phyloP scores from a whole-genome alignment of 1,140 invertebrate genomes.

The Aporrectodea caliginosa region DNA sequence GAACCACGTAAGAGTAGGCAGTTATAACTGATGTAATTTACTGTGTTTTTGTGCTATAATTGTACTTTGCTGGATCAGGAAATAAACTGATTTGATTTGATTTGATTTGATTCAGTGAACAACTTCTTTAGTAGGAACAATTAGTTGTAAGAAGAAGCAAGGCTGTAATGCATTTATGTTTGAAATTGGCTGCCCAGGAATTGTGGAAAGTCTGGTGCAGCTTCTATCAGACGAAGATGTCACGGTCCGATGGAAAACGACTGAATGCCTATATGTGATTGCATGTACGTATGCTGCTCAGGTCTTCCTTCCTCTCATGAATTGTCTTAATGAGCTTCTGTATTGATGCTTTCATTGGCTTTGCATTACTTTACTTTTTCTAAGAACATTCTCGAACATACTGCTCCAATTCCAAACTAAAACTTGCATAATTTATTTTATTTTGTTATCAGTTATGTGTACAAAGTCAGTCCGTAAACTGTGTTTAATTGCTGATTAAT shows the following conservation, averaged over 20 bases:
- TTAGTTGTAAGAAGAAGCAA: too few species aligned
- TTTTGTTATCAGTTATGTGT: background rate
- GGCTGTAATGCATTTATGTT: background rate
- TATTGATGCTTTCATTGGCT: background rate
- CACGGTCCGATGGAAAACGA: background rate
- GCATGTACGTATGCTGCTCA: background rate
- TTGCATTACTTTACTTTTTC: too few species aligned
- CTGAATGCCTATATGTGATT: background rate
- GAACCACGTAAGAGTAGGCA: too few species aligned
- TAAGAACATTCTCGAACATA: background rate
- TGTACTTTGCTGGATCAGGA: background rate
- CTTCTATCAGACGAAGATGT: background rate
- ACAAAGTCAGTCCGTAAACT: too few species aligned
- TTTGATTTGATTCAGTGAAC: background rate
- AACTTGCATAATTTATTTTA: background rate
- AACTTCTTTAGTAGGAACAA: background rate
- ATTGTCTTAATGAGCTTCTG: background rate
- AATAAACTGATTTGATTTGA: background rate
- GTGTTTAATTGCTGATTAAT: too few species aligned
- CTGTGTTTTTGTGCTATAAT: background rate
- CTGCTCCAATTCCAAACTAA: background rate
- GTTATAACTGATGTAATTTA: background rate
- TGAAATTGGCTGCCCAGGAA: background rate
- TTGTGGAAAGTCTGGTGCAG: background rate
- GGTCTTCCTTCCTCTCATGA: too few species aligned